Evolutionary conservation across 2,888 invertebrate species (phyloP).

Genomic region (Selenia dentaria): DNA sequence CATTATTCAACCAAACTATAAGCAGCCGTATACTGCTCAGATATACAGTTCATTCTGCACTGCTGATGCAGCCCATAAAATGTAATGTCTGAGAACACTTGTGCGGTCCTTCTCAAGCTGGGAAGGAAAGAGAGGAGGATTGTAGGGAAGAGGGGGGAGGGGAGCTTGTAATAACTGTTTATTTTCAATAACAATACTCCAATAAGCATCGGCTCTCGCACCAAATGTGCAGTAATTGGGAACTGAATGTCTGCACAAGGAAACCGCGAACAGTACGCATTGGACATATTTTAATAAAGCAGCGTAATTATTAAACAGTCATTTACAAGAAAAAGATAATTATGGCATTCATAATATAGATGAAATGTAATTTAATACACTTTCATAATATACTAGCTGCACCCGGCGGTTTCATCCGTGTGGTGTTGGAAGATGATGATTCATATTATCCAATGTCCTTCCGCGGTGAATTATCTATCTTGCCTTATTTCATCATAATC

Average conservation of each 20-base stretch:
- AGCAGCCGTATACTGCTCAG: neutral
- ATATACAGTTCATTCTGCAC: too few relatives aligned
- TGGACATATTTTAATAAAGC: neutral
- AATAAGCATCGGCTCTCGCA: conserved; percentile 1
- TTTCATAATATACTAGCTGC: too few relatives aligned
- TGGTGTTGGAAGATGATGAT: too few relatives aligned
- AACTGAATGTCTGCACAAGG: neutral
- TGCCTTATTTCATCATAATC: too few relatives aligned
- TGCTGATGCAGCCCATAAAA: too few relatives aligned
- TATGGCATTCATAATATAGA: too few relatives aligned
- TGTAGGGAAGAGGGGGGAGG: neutral
- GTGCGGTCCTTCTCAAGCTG: neutral
- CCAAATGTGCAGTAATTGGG: conserved; percentile 5
- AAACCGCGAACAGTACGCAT: neutral
- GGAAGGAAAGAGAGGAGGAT: neutral
- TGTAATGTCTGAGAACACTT: conserved; percentile 7
- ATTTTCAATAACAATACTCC: neutral
- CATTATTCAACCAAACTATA: neutral
- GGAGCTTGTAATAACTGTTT: conserved; percentile 5
- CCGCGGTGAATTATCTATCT: too few relatives aligned
- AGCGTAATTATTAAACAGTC: too few relatives aligned
- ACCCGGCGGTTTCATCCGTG: too few relatives aligned
- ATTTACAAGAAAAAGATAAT: too few relatives aligned
- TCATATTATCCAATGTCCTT: too few relatives aligned
- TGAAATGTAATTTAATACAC: too few relatives aligned